phyloP scores from a whole-genome alignment of 2,888 invertebrate species.

The Palloptera scutellata region DNA sequence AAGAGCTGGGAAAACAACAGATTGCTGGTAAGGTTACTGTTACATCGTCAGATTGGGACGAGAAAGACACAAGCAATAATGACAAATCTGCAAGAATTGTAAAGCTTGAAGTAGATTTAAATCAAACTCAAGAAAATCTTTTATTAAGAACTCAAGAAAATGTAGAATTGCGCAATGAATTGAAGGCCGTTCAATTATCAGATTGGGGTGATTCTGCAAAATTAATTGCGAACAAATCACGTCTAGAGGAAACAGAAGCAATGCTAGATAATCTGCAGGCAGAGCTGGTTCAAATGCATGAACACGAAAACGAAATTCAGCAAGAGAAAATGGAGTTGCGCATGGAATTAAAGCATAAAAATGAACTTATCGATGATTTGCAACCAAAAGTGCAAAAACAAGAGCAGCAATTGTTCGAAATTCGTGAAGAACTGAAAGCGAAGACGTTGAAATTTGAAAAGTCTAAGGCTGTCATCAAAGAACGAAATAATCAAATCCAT shows the following conservation, averaged over 20 bases:
- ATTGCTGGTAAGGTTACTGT: neutral
- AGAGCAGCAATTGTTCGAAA: slow-evolving; percentile 60
- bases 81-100: slow-evolving; percentile 1
- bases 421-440: slow-evolving; percentile 66
- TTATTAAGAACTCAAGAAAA: slow-evolving; percentile 16
- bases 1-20: slow-evolving; percentile 16
- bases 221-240: slow-evolving; percentile 32
- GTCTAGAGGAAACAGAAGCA: slow-evolving; percentile 36
- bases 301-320: slow-evolving; percentile 30
- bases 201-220: slow-evolving; percentile 32
- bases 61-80: neutral
- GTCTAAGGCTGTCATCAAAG: slow-evolving; percentile 66
- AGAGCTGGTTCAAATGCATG: slow-evolving; percentile 39
- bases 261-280: slow-evolving; percentile 40
- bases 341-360: slow-evolving; percentile 16
- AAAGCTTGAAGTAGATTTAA: slow-evolving; percentile 25
- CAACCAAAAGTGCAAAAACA: slow-evolving; percentile 60
- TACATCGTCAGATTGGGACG: slow-evolving; percentile 2
- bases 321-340: slow-evolving; percentile 24
- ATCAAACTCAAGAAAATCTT: slow-evolving; percentile 16
- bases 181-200: slow-evolving; percentile 29
- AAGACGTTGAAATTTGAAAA: slow-evolving; percentile 67
- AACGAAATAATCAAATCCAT: slow-evolving; percentile 69
- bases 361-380: slow-evolving; percentile 63
- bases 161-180: slow-evolving; percentile 26